Evolutionary conservation across 2,797 vertebrate genomes (phyloP).

Genomic region (Sebastes minor): DNA sequence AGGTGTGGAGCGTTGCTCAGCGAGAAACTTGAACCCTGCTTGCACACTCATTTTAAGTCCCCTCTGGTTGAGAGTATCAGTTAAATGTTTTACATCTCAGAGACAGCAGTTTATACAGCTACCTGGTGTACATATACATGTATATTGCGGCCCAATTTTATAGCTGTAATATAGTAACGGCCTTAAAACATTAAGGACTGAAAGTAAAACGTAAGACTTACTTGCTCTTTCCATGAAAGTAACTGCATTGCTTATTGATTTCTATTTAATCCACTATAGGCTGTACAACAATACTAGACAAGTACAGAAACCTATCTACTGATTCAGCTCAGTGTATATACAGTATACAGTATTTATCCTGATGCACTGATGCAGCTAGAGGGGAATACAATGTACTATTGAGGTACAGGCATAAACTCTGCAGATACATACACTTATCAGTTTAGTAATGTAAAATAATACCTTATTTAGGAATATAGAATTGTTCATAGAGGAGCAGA

Average conservation of each 20-base stretch:
- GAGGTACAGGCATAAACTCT: not conserved
- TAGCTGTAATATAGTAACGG: not conserved
- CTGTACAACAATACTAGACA: not conserved
- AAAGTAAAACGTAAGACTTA: not conserved
- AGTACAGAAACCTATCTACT: not conserved
- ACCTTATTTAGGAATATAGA: not conserved
- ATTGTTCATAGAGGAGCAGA: not conserved
- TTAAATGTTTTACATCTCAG: conserved; percentile 1
- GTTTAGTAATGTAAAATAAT: not conserved
- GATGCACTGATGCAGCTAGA: not conserved
- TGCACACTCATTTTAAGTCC: not conserved
- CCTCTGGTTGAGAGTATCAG: not conserved
- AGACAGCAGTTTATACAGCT: not conserved
- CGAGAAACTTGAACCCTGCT: not conserved
- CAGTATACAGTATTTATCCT: not conserved
- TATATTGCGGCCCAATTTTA: not conserved
- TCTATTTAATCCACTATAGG: not conserved
- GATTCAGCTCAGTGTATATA: not conserved
- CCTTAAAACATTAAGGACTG: not conserved
- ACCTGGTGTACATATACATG: not conserved
- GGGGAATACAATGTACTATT: not conserved
- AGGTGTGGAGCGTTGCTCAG: not conserved
- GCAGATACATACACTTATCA: not conserved
- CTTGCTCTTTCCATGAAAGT: not conserved
- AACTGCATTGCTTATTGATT: not conserved